Evolutionary conservation across 2,797 vertebrate genomes (phyloP), one percentile per base, ranked within the genome.

Genomic region (Morelia viridis): DNA sequence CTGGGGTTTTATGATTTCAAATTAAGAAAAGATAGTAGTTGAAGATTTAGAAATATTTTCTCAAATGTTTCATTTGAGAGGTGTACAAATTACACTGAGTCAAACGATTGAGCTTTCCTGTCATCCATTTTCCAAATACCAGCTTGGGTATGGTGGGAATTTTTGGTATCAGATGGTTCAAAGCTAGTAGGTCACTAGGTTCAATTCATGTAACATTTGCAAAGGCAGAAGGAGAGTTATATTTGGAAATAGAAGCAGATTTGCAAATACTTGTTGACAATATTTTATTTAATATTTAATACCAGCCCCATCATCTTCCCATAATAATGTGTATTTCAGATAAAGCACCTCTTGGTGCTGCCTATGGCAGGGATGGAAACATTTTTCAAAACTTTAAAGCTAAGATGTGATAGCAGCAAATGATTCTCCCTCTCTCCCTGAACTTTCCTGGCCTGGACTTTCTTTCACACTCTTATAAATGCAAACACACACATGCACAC

Each of bases 221-320:
- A 62, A 62, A 91, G 9, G 19, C 58, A 28, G 11, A 76, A 71
- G 64, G 53, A 61, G 10, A 76, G 22, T 91, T n/a, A 58, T 58
- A 91, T 91, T 64, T 87, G 35, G 17, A 91, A 83, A 61, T 53
- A 28, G 41, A 57, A 87, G 60, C 41, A 90, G 46, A 85, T 35
- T 24, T 26, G 9, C 57, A 50, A 87, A 85, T 41, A 57, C 12
- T 19, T 85, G 58, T 53, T 88, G 46, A 8, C 50, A 86, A 11
- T 80, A 24, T 24, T 12, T 85, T 89, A 22, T 57, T 19, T 41
- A 35, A 1, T 1, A 62, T 57, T 60, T 41, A 71, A 56, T 68
- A 71, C 13, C 10, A 24, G 8, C 11, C 64, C 26, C 19, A 9
- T 58, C 13, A 80, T 80, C 35, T 80, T 80, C 9, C 19, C 71